A percentile compares a stretch with the other conserved stretches of the same genome.
These are phyloP conservation scores for Balaeniceps rex DNA, from an alignment of 2,113 vertebrate genomes.

Conservation along the genomic window DNA sequence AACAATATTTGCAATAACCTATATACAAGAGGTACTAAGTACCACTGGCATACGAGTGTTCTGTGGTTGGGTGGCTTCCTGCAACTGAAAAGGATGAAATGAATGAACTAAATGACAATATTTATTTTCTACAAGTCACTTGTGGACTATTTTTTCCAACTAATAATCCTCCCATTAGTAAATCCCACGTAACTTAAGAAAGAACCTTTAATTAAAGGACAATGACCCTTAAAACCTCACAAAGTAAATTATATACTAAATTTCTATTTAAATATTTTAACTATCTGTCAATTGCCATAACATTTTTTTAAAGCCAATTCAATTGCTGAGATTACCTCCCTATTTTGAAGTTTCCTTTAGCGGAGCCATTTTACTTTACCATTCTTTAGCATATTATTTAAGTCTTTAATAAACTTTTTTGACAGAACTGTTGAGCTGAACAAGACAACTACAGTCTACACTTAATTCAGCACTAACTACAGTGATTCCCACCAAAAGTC, in stretches of 20 bases:
- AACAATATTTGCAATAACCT: slow-evolving; percentile 89
- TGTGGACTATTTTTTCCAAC: slow-evolving; percentile 70
- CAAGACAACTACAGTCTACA: slow-evolving; percentile 66
- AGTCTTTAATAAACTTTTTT: slow-evolving; percentile 66
- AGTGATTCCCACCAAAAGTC: slow-evolving; percentile 53
- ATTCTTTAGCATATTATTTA: slow-evolving; percentile 60
- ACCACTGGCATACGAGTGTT: slow-evolving; percentile 82
- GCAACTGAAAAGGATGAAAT: slow-evolving; percentile 77
- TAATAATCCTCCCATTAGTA: slow-evolving; percentile 73
- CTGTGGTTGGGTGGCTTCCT: slow-evolving; percentile 76
- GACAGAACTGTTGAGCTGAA: slow-evolving; percentile 69
- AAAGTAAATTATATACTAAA: slow-evolving; percentile 72
- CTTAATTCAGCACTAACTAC: slow-evolving; percentile 64
- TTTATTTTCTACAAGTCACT: slow-evolving; percentile 69
- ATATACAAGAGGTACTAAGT: slow-evolving; percentile 86
- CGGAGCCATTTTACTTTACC: slow-evolving; percentile 61
- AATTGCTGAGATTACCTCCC: slow-evolving; percentile 48
- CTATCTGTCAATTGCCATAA: slow-evolving; percentile 66
- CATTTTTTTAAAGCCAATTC: slow-evolving; percentile 64
- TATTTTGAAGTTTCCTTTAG: slow-evolving; percentile 43
- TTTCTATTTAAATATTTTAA: slow-evolving; percentile 70
- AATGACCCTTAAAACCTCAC: slow-evolving; percentile 70
- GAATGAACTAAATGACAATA: slow-evolving; percentile 66
- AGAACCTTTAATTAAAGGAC: slow-evolving; percentile 71
- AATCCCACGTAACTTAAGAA: slow-evolving; percentile 68